Base-by-base conservation (phyloP, 23 tunicate genomes). In the Aplidium turbinatum region DNA sequence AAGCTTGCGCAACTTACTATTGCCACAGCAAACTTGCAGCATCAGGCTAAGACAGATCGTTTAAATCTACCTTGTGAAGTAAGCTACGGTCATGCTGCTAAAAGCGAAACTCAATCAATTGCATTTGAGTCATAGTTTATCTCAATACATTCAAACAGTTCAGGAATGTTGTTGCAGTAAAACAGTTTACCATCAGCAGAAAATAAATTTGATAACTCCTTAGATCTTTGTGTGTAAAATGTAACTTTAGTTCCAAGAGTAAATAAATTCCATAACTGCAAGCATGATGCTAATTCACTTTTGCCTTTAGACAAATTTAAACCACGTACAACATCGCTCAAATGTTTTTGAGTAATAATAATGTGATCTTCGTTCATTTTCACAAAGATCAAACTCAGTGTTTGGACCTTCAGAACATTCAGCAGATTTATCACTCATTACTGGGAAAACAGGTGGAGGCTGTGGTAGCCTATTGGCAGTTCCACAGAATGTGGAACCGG, bases 151-250 rank as follows among this genome's bases (percentile, higher is more conserved):
- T 42, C 48, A 42, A 42, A 42, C 48, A 42, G 48, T 42, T 13
- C 48, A 42, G 48, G 48, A 42, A 42, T 42, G 48, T 42, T 42
- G 48, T 9, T 42, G 48, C 9, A 42, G 48, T 42, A 42, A 42
- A 9, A 42, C 13, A 9, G 13, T 13, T 42, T 42, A 42, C 48
- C 48, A 42, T 42, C 48, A 42, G 48, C 48, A 42, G 48, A 42
- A 42, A 42, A 42, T 42, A 42, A 13, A 13, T 42, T 42, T 42
- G 48, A 42, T 13, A 42, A 42, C 13, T 42, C 48, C 48, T 42
- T 42, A 9, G 13, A 42, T 42, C 13, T 42, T 42, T 42, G 48
- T 42, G 9, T 9, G 48, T 42, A 13, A 13, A 9, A 42, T 42
- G 48, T 42, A 42, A 42, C 48, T 13, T 42, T 9, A 9, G 48